Percentiles rank a stretch among this genome's conserved stretches.
phyloP scores from a whole-genome alignment of 2,797 vertebrate species.

The Ataeniobius toweri region DNA sequence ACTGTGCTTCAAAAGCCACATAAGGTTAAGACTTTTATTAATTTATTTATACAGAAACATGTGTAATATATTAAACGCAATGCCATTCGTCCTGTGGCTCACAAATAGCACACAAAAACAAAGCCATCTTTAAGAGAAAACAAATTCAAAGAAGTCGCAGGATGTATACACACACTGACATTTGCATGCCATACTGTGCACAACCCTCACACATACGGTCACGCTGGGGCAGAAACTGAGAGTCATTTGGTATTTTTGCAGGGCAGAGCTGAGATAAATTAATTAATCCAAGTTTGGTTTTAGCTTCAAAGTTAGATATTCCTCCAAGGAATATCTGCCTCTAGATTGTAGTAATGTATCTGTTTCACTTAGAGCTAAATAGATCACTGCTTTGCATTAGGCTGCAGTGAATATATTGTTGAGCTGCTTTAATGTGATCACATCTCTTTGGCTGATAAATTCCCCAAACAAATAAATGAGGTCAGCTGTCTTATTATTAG shows the following conservation, averaged over 20 bases:
- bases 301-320: constrained; percentile 48
- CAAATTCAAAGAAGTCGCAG: background rate
- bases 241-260: constrained; percentile 52
- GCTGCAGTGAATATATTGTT: constrained; percentile 31
- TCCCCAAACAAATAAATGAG: constrained; percentile 9
- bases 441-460: constrained; percentile 34
- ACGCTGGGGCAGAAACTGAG: constrained; percentile 33
- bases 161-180: background rate
- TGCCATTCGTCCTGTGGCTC: constrained; percentile 31
- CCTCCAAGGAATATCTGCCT: constrained; percentile 29
- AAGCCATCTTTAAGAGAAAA: constrained; percentile 12
- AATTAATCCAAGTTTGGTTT: constrained; percentile 48
- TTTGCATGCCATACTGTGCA: constrained; percentile 31
- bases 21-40: constrained; percentile 60
- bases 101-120: constrained; percentile 30
- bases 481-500: background rate
- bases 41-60: constrained; percentile 63
- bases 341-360: constrained; percentile 25
- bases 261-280: constrained; percentile 47
- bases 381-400: constrained; percentile 37
- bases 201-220: constrained; percentile 11
- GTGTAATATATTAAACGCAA: constrained; percentile 13
- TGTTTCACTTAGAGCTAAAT: constrained; percentile 43
- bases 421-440: constrained; percentile 17
- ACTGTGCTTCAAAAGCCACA: constrained; percentile 37